Base-by-base conservation (phyloP, 2,113 vertebrate species). In the Cygnus buccinator region DNA sequence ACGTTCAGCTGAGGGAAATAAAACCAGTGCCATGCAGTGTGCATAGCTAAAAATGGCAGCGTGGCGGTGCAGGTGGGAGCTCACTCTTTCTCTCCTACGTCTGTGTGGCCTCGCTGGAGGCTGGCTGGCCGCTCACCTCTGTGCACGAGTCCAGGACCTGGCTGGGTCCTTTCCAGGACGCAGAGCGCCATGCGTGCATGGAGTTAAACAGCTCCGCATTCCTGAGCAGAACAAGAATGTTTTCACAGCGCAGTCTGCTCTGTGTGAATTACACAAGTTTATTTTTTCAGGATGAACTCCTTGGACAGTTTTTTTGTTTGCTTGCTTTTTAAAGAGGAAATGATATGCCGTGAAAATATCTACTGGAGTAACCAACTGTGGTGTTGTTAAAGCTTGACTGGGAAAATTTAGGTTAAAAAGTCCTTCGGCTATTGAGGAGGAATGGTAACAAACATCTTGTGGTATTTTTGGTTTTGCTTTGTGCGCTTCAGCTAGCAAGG, bases 221-320 rank as follows among this genome's bases (percentile, higher is more conserved):
- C 95, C 90, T 96, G 80, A 89, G 90, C 61, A 90, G 91, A 92
- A 89, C 61, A 95, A 92, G 84, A 95, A 94, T 93, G 89, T 96
- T 97, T 87, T 91, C 90, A 82, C 74, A 92, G 82, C 97, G 68
- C 63, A 94, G 79, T 96, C 96, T 87, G 39, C 94, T 77, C 91
- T 84, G 33, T 94, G 84, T 90, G 87, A 88, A 75, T 95, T 96
- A 74, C 87, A 93, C 84, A 57, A 80, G 59, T 97, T 96, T 96
- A 93, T 96, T 96, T 95, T 90, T 95, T 95, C 76, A 95, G 79
- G 71, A 80, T 87, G 88, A 54, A 93, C 54, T 71, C 72, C 65
- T 89, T 21, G 19, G 78, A 61, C 59, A 20, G 17, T 31, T 84
- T 83, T 43, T 75, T 89, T 87, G n/a, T 91, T 91, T 25, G 15